A percentile compares a stretch with the other conserved stretches of the same genome.
Conservation (phyloP, 2,888 invertebrate species). For the Troglohyphantes excavatus region DNA sequence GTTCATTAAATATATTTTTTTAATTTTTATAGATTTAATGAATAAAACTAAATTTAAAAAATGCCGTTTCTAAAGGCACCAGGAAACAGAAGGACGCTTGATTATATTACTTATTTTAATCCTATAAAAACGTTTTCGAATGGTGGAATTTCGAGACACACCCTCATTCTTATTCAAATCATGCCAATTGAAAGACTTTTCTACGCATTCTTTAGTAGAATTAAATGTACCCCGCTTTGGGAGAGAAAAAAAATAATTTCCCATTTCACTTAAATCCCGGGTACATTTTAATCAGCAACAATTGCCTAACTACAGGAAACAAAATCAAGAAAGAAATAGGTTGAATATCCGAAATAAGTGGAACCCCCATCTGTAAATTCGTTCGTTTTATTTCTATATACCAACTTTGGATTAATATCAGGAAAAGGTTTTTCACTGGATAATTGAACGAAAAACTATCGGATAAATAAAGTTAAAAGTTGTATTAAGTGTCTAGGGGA, state of each 20-base stretch:
- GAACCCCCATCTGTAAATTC: slow-evolving; percentile 39
- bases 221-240: not conserved
- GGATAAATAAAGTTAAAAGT: slow-evolving; percentile 69
- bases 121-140: not conserved
- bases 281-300: slow-evolving; percentile 54
- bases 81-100: too few species aligned
- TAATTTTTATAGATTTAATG: too few species aligned
- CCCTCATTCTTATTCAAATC: slow-evolving; percentile 22
- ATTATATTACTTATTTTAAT: slow-evolving; percentile 4
- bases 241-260: slow-evolving; percentile 32
- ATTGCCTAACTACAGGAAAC: slow-evolving; percentile 25
- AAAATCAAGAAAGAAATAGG: slow-evolving; percentile 7
- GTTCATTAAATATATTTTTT: too few species aligned
- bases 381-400: slow-evolving; percentile 5
- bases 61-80: too few species aligned
- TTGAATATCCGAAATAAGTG: not conserved
- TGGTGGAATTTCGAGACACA: not conserved
- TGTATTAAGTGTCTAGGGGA: slow-evolving; percentile 48
- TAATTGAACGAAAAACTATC: slow-evolving; percentile 69
- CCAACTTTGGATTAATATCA: slow-evolving; percentile 57
- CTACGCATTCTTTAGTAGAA: not conserved
- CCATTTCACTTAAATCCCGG: slow-evolving; percentile 1
- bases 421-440: slow-evolving; percentile 68
- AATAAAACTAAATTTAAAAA: too few species aligned
- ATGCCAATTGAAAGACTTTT: slow-evolving; percentile 11